These are phyloP conservation scores for Melopsittacus undulatus DNA, from an alignment of 2,797 vertebrate genomes.

Conservation along the genomic window DNA sequence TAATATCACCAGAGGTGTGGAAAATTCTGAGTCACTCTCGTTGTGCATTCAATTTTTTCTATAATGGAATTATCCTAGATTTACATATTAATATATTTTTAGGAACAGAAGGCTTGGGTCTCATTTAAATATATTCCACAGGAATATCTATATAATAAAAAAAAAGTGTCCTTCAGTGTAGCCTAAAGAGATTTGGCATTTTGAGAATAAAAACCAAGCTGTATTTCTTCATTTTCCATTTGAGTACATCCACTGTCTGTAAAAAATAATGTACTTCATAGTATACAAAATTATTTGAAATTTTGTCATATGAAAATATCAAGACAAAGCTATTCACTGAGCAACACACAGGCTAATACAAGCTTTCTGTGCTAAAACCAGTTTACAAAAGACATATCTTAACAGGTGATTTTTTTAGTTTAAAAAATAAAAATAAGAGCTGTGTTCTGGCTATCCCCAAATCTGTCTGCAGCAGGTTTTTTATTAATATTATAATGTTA, in stretches of 20 bases:
- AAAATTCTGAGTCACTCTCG: neutral
- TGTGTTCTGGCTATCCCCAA: slow-evolving; percentile 28
- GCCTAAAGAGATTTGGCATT: neutral
- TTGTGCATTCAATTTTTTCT: neutral
- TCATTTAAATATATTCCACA: neutral
- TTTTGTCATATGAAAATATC: neutral
- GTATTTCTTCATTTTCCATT: neutral
- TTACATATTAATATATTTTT: neutral
- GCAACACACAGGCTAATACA: neutral
- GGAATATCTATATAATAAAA: neutral
- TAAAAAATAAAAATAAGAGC: slow-evolving; percentile 23
- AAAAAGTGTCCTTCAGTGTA: rapidly evolving
- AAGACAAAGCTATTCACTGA: neutral
- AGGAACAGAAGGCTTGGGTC: neutral
- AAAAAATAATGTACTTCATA: neutral
- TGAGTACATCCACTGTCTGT: neutral
- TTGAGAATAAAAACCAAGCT: neutral
- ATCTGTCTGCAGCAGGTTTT: neutral
- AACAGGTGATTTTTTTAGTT: neutral
- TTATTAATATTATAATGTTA: neutral
- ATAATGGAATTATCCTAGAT: neutral
- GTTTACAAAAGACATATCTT: neutral
- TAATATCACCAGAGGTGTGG: neutral
- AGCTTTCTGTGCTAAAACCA: neutral
- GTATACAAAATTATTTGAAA: neutral